Evolutionary conservation across 1,140 invertebrate genomes (phyloP).

Genomic region (Sinella curviseta): DNA sequence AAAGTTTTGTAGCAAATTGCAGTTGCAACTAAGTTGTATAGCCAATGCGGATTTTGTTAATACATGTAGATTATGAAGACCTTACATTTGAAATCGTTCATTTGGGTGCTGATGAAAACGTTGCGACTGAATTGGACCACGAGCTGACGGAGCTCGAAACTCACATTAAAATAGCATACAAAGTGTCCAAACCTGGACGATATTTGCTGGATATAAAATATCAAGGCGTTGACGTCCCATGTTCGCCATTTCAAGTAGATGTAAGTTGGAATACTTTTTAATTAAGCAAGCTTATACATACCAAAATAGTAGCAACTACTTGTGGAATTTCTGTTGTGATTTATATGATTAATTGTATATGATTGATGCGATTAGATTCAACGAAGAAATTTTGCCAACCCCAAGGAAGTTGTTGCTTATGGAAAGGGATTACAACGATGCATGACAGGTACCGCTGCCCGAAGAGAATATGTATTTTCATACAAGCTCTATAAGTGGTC

Average conservation of each 20-base stretch:
- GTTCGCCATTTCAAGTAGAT: background rate
- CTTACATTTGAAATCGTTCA: background rate
- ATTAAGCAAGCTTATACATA: background rate
- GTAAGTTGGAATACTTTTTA: background rate
- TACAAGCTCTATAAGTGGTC: background rate
- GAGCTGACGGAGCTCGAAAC: background rate
- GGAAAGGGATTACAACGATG: background rate
- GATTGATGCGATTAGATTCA: background rate
- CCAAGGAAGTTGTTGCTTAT: background rate
- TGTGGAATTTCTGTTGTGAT: too few species aligned
- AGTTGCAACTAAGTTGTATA: background rate
- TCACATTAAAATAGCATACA: background rate
- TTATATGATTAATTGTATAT: background rate
- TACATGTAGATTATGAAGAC: background rate
- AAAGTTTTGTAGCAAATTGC: background rate
- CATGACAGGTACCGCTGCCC: slow-evolving; percentile 1
- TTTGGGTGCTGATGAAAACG: background rate
- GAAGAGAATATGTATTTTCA: background rate
- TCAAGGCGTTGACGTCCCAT: background rate
- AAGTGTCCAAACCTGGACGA: background rate
- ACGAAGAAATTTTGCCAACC: background rate
- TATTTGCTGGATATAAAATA: slow-evolving; percentile 13
- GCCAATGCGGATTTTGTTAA: background rate
- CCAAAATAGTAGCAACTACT: background rate
- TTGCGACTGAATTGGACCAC: background rate